Conservation (phyloP, 2,888 invertebrate genomes). For the Flabesymbios commensalis region DNA sequence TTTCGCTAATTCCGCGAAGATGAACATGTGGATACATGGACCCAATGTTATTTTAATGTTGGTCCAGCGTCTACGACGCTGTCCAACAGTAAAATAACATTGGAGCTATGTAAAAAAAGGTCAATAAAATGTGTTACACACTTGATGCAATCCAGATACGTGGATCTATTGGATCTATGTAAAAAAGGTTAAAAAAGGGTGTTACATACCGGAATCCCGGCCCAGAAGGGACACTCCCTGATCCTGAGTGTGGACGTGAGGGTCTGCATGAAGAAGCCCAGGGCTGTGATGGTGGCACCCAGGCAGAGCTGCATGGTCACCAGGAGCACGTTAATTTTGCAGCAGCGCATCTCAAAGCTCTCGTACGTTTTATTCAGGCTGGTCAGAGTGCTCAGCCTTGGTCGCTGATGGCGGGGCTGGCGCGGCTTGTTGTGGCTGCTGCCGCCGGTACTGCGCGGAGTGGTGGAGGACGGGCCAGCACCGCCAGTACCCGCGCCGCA, state of each 20-base stretch:
- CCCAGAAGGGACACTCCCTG: constrained; percentile 43
- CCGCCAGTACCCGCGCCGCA: no score
- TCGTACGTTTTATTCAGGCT: constrained; percentile 8
- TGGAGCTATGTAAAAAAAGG: no score
- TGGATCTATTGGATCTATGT: no score
- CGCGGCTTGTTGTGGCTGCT: not conserved
- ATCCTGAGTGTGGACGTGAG: constrained; percentile 36
- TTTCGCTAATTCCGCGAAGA: no score
- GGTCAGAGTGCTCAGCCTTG: not conserved
- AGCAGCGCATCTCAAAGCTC: constrained; percentile 33
- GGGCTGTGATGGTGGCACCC: constrained; percentile 39
- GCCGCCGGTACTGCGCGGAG: not conserved
- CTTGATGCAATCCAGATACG: no score
- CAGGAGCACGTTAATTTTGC: constrained; percentile 39
- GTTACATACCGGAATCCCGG: constrained; percentile 45
- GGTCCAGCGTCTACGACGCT: no score
- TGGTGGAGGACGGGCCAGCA: no score
- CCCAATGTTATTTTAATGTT: no score
- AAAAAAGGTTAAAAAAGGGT: no score
- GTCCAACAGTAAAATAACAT: no score
- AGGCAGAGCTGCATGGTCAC: constrained; percentile 40
- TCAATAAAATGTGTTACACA: no score
- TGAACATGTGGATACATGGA: no score
- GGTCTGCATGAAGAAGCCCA: constrained; percentile 41
- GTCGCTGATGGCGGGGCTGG: not conserved